A percentile compares a stretch with the other conserved stretches of the same genome.
phyloP scores from a whole-genome alignment of 2,888 invertebrate species.

The Chalcis sispes region DNA sequence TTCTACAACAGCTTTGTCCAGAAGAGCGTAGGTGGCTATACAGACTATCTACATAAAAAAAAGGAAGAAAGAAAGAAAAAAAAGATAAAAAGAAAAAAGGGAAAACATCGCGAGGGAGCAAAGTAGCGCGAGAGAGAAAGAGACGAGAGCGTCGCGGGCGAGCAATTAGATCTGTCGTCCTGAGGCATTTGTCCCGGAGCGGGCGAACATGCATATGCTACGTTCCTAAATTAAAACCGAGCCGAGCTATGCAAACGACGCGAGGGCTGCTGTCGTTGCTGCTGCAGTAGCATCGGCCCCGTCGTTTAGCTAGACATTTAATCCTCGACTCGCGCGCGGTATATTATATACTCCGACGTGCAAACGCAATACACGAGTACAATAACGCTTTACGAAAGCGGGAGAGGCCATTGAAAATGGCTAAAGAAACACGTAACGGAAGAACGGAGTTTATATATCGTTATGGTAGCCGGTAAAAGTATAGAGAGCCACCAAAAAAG shows the following conservation, averaged over 20 bases:
- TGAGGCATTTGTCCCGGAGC: constrained; percentile 60
- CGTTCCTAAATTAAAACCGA: constrained; percentile 63
- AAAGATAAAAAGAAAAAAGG: neutral
- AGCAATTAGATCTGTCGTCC: constrained; percentile 65
- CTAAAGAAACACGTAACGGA: too few species aligned
- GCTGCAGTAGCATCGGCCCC: neutral
- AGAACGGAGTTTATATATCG: too few species aligned
- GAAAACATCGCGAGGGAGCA: too few species aligned
- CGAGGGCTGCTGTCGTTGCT: neutral
- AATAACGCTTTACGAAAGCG: too few species aligned
- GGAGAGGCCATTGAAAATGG: too few species aligned
- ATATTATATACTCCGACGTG: too few species aligned
- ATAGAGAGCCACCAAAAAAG: constrained; percentile 4
- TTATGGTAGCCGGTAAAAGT: neutral
- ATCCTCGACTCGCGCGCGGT: too few species aligned
- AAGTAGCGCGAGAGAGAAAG: neutral
- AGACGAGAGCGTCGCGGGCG: constrained; percentile 20
- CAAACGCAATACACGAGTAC: neutral
- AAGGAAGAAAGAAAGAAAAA: neutral
- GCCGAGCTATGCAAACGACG: constrained; percentile 53
- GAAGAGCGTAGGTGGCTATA: too few species aligned
- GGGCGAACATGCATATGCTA: neutral
- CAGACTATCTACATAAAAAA: too few species aligned
- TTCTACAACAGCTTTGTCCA: too few species aligned
- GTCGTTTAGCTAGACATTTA: constrained; percentile 35